phyloP scores from a whole-genome alignment of 2,113 vertebrate genomes.

The Xenopus borealis region DNA sequence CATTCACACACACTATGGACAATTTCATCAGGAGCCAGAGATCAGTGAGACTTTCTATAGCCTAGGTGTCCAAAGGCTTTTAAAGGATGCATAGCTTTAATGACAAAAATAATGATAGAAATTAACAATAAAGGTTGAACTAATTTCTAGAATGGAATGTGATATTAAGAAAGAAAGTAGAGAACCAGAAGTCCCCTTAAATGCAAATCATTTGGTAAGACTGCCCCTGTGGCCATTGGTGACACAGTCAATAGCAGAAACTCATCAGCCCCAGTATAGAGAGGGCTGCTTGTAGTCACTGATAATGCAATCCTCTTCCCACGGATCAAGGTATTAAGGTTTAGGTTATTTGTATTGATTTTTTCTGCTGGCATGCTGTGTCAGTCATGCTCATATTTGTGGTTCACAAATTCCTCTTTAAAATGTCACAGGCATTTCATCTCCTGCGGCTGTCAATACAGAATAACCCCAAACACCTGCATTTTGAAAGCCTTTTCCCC shows the following conservation, averaged over 20 bases:
- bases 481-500: slow-evolving; percentile 25
- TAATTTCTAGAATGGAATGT: too few species aligned
- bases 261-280: slow-evolving; percentile 60
- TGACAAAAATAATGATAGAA: too few species aligned
- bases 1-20: too few species aligned
- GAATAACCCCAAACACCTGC: slow-evolving; percentile 63
- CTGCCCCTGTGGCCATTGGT: slow-evolving; percentile 67
- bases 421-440: slow-evolving; percentile 98
- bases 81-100: too few species aligned
- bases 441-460: slow-evolving; percentile 87
- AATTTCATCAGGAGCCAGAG: too few species aligned
- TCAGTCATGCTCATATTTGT: slow-evolving; percentile 92
- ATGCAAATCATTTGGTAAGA: slow-evolving; percentile 65
- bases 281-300: slow-evolving; percentile 69
- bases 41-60: too few species aligned
- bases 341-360: slow-evolving; percentile 99
- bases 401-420: slow-evolving; percentile 96
- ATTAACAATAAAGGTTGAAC: too few species aligned
- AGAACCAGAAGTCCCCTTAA: slow-evolving; percentile 33
- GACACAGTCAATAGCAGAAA: slow-evolving; percentile 79
- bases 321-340: slow-evolving; percentile 98
- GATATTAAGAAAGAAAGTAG: not conserved
- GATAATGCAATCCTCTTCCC: slow-evolving; percentile 89
- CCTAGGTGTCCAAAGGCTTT: too few species aligned
- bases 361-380: slow-evolving; percentile 82